Conservation (phyloP, 1,140 invertebrate species). For the Yoshiicerus persimilis region DNA sequence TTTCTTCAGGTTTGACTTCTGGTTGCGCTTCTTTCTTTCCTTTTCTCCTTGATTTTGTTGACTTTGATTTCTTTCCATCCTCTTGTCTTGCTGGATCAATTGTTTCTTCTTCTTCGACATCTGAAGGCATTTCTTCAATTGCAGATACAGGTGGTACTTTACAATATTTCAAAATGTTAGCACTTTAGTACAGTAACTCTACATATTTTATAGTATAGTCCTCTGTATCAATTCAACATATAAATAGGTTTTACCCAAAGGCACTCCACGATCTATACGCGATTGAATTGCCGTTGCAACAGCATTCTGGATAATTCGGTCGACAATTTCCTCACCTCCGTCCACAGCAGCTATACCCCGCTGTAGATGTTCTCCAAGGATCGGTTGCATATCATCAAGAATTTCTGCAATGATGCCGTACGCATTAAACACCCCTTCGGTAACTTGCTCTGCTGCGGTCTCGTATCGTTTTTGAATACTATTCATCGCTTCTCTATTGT, state of each 20-base stretch:
- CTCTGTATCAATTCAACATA: too few species aligned
- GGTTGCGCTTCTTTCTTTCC: neutral
- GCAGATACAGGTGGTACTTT: too few species aligned
- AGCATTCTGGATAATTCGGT: constrained; percentile 31
- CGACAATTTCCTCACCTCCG: neutral
- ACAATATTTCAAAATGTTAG: too few species aligned
- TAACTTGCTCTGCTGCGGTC: constrained; percentile 33
- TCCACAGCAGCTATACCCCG: neutral
- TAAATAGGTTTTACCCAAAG: neutral
- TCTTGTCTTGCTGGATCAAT: neutral
- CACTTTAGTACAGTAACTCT: too few species aligned
- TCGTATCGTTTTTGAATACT: constrained; percentile 24
- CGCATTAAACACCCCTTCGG: constrained; percentile 1
- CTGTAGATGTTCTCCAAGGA: constrained; percentile 1
- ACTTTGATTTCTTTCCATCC: neutral
- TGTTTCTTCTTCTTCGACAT: too few species aligned
- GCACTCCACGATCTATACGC: neutral
- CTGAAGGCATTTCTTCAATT: too few species aligned
- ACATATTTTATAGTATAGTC: too few species aligned
- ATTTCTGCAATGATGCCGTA: constrained; percentile 26
- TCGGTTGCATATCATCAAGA: neutral
- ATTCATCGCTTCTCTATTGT: neutral
- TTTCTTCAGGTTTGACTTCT: neutral
- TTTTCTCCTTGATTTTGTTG: neutral
- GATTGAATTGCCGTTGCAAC: neutral